Evolutionary conservation across 2,888 invertebrate genomes (phyloP).

Genomic region (Ligdia adustata): DNA sequence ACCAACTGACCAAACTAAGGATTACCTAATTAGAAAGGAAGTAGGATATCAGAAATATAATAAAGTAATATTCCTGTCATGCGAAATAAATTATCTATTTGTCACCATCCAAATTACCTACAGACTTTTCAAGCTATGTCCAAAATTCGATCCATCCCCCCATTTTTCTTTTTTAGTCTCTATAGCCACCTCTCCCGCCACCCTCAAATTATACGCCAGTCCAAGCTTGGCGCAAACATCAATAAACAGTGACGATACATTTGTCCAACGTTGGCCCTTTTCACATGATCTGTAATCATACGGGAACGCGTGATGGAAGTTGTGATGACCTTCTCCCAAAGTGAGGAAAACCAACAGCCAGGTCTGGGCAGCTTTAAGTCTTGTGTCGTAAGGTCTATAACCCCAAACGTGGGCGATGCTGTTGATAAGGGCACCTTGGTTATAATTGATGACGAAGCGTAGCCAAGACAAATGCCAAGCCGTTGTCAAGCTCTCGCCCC

Average conservation of each 20-base stretch:
- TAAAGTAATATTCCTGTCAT: too few species aligned
- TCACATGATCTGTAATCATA: constrained; percentile 9
- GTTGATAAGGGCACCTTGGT: background rate
- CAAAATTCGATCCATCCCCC: background rate
- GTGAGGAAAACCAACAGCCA: background rate
- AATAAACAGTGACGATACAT: background rate
- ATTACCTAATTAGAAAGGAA: too few species aligned
- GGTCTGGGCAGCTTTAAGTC: background rate
- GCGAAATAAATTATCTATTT: too few species aligned
- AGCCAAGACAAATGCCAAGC: constrained; percentile 2
- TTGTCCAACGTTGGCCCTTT: background rate
- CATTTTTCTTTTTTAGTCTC: background rate
- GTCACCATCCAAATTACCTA: too few species aligned
- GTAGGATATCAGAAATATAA: too few species aligned
- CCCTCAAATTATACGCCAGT: background rate
- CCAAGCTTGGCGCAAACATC: constrained; percentile 4
- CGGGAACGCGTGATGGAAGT: constrained; percentile 9
- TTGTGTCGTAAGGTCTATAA: constrained; percentile 1
- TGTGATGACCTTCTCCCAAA: constrained; percentile 7
- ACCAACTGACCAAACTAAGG: too few species aligned
- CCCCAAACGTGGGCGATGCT: constrained; percentile 5
- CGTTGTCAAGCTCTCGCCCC: background rate
- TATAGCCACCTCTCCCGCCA: background rate
- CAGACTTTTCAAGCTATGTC: too few species aligned
- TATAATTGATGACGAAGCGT: background rate